These are phyloP conservation scores for Chorisops tibialis DNA, from an alignment of 2,888 invertebrate genomes.

Conservation along the genomic window DNA sequence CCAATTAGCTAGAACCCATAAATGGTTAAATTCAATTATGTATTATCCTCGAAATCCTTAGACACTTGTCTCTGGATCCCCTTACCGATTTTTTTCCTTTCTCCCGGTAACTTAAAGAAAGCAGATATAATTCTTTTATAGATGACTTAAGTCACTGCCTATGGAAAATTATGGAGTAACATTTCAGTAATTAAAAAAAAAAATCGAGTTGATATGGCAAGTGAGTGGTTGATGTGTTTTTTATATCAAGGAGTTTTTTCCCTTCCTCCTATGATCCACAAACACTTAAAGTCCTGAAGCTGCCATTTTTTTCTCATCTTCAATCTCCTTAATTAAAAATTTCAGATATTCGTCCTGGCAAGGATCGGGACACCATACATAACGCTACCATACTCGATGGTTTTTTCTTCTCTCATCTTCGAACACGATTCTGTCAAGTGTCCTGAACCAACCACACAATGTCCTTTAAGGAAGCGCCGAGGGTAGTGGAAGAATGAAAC, in stretches of 20 bases:
- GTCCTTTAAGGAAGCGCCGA: no score
- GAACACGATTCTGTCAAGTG: not conserved
- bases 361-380: no score
- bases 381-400: no score
- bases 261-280: conserved; percentile 24
- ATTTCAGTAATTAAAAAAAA: conserved; percentile 22
- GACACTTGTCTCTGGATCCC: not conserved
- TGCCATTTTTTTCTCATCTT: conserved; percentile 8
- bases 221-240: conserved; percentile 20
- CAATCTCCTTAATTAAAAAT: conserved; percentile 23
- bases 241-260: conserved; percentile 5
- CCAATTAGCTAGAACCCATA: conserved; percentile 12
- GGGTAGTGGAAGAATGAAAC: not conserved
- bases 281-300: conserved; percentile 9
- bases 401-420: no score
- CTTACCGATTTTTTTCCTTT: no score
- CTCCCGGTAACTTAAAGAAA: not conserved
- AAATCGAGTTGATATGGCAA: conserved; percentile 15
- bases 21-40: conserved; percentile 20
- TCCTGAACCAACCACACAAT: not conserved
- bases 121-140: not conserved
- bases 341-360: conserved; percentile 10
- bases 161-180: conserved; percentile 11
- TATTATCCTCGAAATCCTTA: not conserved
- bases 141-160: no score